Conservation (phyloP, 2,113 vertebrate genomes). For the Redunca redunca region DNA sequence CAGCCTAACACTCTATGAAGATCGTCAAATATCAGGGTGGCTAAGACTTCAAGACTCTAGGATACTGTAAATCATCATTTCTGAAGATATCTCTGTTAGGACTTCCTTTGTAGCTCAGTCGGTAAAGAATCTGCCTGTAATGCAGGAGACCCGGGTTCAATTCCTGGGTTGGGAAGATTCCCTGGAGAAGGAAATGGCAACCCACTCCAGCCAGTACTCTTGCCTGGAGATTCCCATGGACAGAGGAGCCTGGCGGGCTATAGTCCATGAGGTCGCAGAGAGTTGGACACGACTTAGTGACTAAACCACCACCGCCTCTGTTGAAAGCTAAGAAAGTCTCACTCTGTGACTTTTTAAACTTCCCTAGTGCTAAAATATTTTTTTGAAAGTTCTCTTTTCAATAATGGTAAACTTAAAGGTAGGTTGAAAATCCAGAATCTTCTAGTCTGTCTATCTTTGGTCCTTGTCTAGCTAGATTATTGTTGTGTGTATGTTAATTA, state of each 20-base stretch:
- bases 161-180: neutral
- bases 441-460: neutral
- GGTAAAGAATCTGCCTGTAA: neutral
- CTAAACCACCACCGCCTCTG: neutral
- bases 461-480: neutral
- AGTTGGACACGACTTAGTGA: fast-evolving
- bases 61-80: neutral
- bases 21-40: neutral
- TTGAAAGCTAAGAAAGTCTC: neutral
- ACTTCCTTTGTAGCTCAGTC: neutral
- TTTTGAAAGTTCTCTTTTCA: neutral
- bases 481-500: neutral
- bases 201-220: neutral
- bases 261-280: fast-evolving
- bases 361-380: neutral
- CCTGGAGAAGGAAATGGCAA: neutral
- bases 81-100: neutral
- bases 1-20: neutral
- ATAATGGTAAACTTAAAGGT: neutral
- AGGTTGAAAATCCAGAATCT: neutral
- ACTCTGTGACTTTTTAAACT: neutral
- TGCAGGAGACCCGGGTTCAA: neutral
- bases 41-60: neutral
- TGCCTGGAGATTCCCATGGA: neutral
- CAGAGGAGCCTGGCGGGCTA: neutral